Evolutionary conservation across 2,888 invertebrate species (phyloP), one percentile per base, ranked within the genome.

Genomic region (Drosophila mimica): DNA sequence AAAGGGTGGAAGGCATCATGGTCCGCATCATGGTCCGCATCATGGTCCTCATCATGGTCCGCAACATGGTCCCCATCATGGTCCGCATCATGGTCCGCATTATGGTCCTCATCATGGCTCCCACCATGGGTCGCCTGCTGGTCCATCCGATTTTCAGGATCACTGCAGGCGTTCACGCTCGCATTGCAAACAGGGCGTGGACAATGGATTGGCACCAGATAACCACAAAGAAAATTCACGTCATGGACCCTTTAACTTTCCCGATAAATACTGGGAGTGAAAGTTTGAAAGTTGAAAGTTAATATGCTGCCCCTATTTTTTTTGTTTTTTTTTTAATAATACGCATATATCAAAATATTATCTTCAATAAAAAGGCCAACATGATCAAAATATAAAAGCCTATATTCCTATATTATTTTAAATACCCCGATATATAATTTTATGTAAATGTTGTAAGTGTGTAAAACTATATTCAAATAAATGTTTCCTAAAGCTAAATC

Each of bases 141-240:
- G 54, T 13, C 56, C 30, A 46, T 20, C 20, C 13, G 46, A 46
- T 46, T 13, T 20, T 13, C 20, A 20, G 46, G 20, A 46, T 1
- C 20, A 46, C 46, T 13, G 61, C 13, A 36, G 59, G 17, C 75
- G 54, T 3, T 74, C 64, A 0, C 52, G 20, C 11, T 66, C 80
- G 2, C 34, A 49, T 9, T 58, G 31, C 15, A 70, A 77, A 38
- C 51, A 46, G 4, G 25, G 28, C 43, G 30, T 33, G 3, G 53
- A 56, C 36, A 31, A 58, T n/a, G 15, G 7, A 60, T 61, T 0
- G 38, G 48, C 38, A 63, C 54, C 33, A 28, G 43, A 25, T 8
- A 15, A 20, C 46, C 20, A 15, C n/a, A 33, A 52, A 2, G 20
- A 20, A 20, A 5, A 20, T 43, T 43, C 43, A 20, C 43, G n/a